Evolutionary conservation across 2,888 invertebrate species (phyloP).

Genomic region (Drosophila neotestacea): DNA sequence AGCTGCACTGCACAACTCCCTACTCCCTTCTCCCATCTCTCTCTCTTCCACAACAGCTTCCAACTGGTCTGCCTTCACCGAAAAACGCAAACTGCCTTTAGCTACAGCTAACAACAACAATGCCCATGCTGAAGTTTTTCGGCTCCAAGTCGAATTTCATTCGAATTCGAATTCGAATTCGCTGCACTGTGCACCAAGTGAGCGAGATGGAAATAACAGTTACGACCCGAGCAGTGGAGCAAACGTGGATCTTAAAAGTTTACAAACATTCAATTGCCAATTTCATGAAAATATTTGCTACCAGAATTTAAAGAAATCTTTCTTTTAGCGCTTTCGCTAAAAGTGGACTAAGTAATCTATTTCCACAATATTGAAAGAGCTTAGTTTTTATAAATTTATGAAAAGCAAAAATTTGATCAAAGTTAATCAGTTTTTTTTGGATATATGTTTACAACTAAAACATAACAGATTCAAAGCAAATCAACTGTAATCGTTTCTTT

Average conservation of each 20-base stretch:
- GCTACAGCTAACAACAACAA: slow-evolving; percentile 6
- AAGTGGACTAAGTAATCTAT: too few relatives aligned
- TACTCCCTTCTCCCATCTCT: slow-evolving; percentile 1
- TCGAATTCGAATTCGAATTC: slow-evolving; percentile 12
- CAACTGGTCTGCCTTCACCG: slow-evolving; percentile 73
- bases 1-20: slow-evolving; percentile 8
- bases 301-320: too few relatives aligned
- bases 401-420: too few relatives aligned
- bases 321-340: too few relatives aligned
- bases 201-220: slow-evolving; percentile 13
- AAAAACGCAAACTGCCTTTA: slow-evolving; percentile 46
- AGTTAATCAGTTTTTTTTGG: too few relatives aligned
- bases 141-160: not conserved
- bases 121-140: slow-evolving; percentile 12
- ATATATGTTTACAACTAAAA: too few relatives aligned
- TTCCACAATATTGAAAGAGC: too few relatives aligned
- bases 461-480: too few relatives aligned
- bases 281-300: not conserved
- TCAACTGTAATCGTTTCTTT: too few relatives aligned
- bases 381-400: too few relatives aligned
- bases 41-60: slow-evolving; percentile 36
- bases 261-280: not conserved
- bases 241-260: not conserved
- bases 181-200: slow-evolving; percentile 9
- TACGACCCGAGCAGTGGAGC: slow-evolving; percentile 11